These are phyloP conservation scores for Cyrtodaria siliqua DNA, from an alignment of 2,888 invertebrate species.

Conservation along the genomic window DNA sequence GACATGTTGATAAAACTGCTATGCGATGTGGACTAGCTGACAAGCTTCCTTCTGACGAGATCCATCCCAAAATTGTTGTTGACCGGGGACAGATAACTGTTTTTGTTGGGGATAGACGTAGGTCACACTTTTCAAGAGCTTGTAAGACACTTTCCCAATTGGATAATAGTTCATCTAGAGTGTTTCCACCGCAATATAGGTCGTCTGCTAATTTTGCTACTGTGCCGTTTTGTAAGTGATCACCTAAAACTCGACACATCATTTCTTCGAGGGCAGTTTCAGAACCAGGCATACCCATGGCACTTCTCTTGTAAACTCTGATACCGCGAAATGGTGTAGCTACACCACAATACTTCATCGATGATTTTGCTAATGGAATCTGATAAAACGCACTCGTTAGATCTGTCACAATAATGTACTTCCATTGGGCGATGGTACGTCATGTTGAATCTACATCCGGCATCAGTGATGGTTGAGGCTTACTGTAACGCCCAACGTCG, in stretches of 20 bases:
- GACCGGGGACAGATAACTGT: constrained; percentile 43
- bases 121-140: constrained; percentile 40
- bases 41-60: constrained; percentile 39
- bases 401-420: constrained; percentile 63
- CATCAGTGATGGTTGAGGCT: constrained; percentile 61
- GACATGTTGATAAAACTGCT: constrained; percentile 33
- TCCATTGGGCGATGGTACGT: constrained; percentile 56
- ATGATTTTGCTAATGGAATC: constrained; percentile 54
- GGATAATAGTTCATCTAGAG: constrained; percentile 35
- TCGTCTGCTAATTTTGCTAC: constrained; percentile 63
- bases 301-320: constrained; percentile 62
- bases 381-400: constrained; percentile 65
- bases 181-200: constrained; percentile 60
- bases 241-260: constrained; percentile 61
- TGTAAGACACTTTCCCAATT: constrained; percentile 51
- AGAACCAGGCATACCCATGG: constrained; percentile 72
- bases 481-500: constrained; percentile 61
- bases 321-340: constrained; percentile 67
- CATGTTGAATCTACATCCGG: constrained; percentile 46
- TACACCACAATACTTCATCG: constrained; percentile 70
- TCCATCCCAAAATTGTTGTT: constrained; percentile 57
- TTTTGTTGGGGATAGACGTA: constrained; percentile 48
- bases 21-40: constrained; percentile 46
- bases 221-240: constrained; percentile 41
- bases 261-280: constrained; percentile 69